phyloP scores from a whole-genome alignment of 37 sponge, comb jelly and placozoan genomes.

The Beroe ovata region DNA sequence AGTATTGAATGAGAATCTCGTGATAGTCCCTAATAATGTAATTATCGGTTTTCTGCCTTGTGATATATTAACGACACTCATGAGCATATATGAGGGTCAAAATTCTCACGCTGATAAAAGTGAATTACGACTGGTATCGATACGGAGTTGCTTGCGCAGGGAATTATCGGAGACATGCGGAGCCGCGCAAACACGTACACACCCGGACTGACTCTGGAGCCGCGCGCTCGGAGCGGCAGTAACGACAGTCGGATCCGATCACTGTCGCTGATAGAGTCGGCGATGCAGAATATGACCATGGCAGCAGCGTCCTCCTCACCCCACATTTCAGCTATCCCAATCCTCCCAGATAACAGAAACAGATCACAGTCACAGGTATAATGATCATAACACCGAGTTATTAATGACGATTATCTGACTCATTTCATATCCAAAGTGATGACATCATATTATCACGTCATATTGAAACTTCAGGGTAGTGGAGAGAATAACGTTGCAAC shows the following conservation, averaged over 20 bases:
- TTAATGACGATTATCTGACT: too few species aligned
- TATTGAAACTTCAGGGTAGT: neutral
- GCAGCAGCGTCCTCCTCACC: neutral
- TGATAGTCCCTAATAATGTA: too few species aligned
- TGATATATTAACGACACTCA: too few species aligned
- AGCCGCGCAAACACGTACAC: slow-evolving; percentile 38
- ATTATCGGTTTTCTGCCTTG: too few species aligned
- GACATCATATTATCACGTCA: too few species aligned
- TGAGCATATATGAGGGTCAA: too few species aligned
- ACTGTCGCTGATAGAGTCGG: slow-evolving; percentile 50
- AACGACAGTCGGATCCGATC: slow-evolving; percentile 35
- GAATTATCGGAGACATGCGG: slow-evolving; percentile 42
- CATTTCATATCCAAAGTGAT: too few species aligned
- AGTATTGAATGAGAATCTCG: too few species aligned
- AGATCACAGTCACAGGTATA: slow-evolving; percentile 11
- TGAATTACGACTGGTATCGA: too few species aligned
- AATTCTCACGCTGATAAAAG: too few species aligned
- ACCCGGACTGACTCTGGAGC: neutral
- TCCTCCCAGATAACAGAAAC: slow-evolving; percentile 49
- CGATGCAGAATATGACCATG: slow-evolving; percentile 23
- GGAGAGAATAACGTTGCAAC: slow-evolving; percentile 21
- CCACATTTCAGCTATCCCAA: neutral
- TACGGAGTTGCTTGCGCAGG: slow-evolving; percentile 14
- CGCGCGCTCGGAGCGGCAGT: slow-evolving; percentile 24
- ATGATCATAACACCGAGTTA: neutral